These are phyloP conservation scores for Heliconius ethilla DNA, from an alignment of 2,888 invertebrate genomes.

Conservation along the genomic window DNA sequence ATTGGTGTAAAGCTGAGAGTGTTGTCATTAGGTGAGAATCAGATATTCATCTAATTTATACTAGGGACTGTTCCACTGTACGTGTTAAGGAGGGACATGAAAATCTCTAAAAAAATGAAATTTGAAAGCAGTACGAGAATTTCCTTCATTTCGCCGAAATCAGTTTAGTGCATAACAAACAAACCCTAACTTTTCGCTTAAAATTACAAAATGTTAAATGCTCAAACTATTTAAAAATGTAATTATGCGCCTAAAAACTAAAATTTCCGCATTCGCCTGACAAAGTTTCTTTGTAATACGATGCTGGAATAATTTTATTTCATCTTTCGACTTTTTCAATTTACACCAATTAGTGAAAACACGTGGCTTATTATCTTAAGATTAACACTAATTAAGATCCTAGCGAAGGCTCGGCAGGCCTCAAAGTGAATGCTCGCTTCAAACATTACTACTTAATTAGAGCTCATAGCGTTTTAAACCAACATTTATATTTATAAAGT, in stretches of 20 bases:
- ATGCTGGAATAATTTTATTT: constrained; percentile 31
- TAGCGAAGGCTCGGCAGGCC: constrained; percentile 57
- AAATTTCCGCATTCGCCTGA: constrained; percentile 19
- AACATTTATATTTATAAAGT: constrained; percentile 42
- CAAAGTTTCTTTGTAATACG: constrained; percentile 26
- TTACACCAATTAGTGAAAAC: constrained; percentile 71
- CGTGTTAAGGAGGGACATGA: no score
- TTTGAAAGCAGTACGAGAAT: background rate
- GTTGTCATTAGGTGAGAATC: no score
- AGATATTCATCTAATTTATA: no score
- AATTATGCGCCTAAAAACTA: constrained; percentile 16
- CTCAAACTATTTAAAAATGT: constrained; percentile 13
- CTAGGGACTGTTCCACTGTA: no score
- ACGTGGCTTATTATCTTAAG: constrained; percentile 76
- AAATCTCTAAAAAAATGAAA: background rate
- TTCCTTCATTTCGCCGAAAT: background rate
- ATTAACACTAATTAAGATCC: constrained; percentile 77
- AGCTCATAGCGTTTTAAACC: constrained; percentile 50
- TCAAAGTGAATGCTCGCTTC: constrained; percentile 72
- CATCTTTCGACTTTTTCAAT: constrained; percentile 54
- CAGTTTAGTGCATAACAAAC: background rate
- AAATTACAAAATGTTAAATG: background rate
- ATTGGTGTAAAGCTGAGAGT: no score
- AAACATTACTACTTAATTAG: constrained; percentile 70
- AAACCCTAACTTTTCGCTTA: background rate